These are phyloP conservation scores for Ophion obscuratus DNA, from an alignment of 2,888 invertebrate genomes.

Conservation along the genomic window DNA sequence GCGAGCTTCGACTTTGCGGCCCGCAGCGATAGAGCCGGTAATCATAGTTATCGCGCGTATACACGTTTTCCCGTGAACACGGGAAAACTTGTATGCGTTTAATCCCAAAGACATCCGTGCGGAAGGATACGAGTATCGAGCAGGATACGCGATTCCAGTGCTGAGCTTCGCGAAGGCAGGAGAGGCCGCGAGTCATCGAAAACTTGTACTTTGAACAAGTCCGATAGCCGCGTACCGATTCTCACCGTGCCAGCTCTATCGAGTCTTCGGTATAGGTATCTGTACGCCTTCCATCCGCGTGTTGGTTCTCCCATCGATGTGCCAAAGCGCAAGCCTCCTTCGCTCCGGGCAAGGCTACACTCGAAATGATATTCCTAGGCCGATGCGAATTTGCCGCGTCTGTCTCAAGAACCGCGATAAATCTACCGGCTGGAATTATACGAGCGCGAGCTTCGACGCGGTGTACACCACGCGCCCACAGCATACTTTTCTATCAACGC, in stretches of 20 bases:
- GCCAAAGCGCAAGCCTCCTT: background rate
- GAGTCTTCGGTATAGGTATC: background rate
- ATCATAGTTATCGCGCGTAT: constrained; percentile 61
- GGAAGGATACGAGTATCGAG: constrained; percentile 20
- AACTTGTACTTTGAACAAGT: constrained; percentile 75
- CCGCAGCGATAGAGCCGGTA: constrained; percentile 47
- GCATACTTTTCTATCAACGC: background rate
- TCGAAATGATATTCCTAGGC: background rate
- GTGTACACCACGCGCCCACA: no score
- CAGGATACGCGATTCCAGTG: background rate
- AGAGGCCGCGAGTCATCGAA: constrained; percentile 75
- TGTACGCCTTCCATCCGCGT: background rate
- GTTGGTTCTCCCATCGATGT: background rate
- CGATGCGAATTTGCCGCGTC: no score
- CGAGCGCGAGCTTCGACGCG: no score
- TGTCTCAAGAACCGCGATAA: no score
- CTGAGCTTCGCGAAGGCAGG: constrained; percentile 21
- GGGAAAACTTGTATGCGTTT: constrained; percentile 33
- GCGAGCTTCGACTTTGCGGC: constrained; percentile 37
- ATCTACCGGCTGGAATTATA: no score
- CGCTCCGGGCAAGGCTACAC: background rate
- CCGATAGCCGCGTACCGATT: constrained; percentile 41
- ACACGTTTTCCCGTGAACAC: constrained; percentile 17
- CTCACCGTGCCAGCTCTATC: constrained; percentile 4
- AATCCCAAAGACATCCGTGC: constrained; percentile 21